Evolutionary conservation across 2,113 vertebrate genomes (phyloP).

Genomic region (Alaudala cheleensis): DNA sequence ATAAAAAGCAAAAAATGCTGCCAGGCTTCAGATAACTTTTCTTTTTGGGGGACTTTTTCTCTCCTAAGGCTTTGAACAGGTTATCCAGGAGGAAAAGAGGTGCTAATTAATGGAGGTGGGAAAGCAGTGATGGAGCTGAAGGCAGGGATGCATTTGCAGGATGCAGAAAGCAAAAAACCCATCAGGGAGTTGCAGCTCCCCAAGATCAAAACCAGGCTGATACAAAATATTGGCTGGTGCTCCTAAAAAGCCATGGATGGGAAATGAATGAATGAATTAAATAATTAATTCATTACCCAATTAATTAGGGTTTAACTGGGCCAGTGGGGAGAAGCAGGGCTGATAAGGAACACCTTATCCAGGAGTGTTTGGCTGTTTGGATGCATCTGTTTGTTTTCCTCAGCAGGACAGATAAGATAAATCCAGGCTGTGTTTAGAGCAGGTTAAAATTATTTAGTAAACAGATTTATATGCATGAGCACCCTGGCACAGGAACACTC

Average conservation of each 20-base stretch:
- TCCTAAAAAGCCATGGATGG: not conserved
- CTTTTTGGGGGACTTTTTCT: not conserved
- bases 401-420: conserved; percentile 37
- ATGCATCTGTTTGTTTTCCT: conserved; percentile 40
- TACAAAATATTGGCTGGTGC: not conserved
- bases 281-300: not conserved
- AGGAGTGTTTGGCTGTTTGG: conserved; percentile 1
- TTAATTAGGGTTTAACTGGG: not conserved
- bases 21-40: not conserved
- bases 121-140: not conserved
- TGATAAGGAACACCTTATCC: conserved; percentile 7
- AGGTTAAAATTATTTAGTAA: conserved; percentile 31
- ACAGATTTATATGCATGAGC: conserved; percentile 27
- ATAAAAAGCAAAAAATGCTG: not conserved
- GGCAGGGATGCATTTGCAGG: not conserved
- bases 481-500: not conserved
- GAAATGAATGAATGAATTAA: not conserved
- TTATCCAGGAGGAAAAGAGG: not conserved
- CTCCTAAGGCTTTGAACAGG: not conserved
- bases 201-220: not conserved
- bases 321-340: not conserved
- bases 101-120: not conserved
- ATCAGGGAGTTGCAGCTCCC: not conserved
- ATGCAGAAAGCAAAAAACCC: not conserved
- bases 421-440: not conserved